Conservation (phyloP, 2,113 vertebrate genomes). For the Sander vitreus region DNA sequence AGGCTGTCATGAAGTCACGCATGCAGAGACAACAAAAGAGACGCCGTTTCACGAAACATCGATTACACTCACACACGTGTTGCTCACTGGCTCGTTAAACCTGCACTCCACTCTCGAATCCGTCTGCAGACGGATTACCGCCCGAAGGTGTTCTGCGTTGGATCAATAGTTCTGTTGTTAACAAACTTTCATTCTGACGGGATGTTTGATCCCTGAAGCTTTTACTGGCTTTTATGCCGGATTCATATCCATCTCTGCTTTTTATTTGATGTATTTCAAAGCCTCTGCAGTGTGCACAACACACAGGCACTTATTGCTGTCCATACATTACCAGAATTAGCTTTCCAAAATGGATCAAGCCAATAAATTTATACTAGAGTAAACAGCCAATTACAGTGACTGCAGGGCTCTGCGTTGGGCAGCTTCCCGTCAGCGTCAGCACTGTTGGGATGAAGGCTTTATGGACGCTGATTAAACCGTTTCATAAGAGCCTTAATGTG, state of each 20-base stretch:
- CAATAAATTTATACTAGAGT: slow-evolving; percentile 29
- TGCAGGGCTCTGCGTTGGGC: background rate
- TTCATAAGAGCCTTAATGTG: slow-evolving; percentile 4
- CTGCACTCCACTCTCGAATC: no score
- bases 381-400: background rate
- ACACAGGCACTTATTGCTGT: background rate
- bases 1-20: no score
- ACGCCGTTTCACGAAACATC: no score
- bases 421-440: slow-evolving; percentile 17
- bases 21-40: no score
- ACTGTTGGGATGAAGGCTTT: background rate
- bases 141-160: background rate
- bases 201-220: slow-evolving; percentile 4
- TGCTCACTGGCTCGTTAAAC: no score
- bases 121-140: background rate
- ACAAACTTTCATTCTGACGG: background rate
- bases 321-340: slow-evolving; percentile 55
- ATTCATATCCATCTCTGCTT: slow-evolving; percentile 13
- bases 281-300: background rate
- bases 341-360: slow-evolving; percentile 41
- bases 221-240: slow-evolving; percentile 1
- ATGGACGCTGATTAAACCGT: background rate
- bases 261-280: slow-evolving; percentile 24
- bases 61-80: no score
- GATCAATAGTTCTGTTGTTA: slow-evolving; percentile 3